Percentiles rank a stretch among this genome's conserved stretches.
These are phyloP conservation scores for Parasteatoda tepidariorum DNA, from an alignment of 1,140 invertebrate genomes.

Conservation along the genomic window DNA sequence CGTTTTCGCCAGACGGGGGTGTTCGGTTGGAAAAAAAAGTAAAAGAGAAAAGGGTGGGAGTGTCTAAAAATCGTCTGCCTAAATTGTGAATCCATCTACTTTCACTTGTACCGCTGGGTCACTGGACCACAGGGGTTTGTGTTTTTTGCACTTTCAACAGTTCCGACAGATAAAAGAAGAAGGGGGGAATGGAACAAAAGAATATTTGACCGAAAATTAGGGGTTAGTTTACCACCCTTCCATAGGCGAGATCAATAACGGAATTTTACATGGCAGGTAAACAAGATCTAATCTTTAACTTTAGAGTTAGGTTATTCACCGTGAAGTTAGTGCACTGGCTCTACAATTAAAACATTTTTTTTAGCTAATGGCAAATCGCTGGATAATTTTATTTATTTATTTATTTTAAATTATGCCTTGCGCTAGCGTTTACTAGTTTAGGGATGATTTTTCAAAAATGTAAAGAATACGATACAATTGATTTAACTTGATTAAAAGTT, in stretches of 20 bases:
- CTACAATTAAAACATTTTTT: too few relatives aligned
- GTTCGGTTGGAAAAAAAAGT: not conserved
- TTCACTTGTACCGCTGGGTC: not conserved
- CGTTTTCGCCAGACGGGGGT: constrained; percentile 9
- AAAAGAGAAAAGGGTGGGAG: constrained; percentile 29
- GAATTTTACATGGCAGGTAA: not conserved
- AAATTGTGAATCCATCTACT: not conserved
- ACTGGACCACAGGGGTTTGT: not conserved
- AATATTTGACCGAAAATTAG: not conserved
- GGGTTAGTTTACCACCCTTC: not conserved
- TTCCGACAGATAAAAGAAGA: not conserved
- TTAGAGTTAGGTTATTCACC: not conserved
- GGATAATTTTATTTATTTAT: too few relatives aligned
- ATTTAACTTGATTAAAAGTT: too few relatives aligned
- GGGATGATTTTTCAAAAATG: too few relatives aligned
- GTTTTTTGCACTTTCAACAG: not conserved
- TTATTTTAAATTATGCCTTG: too few relatives aligned
- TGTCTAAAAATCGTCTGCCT: constrained; percentile 1
- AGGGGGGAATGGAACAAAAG: not conserved
- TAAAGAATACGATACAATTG: too few relatives aligned
- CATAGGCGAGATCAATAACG: not conserved
- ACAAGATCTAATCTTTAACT: not conserved
- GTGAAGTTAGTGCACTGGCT: too few relatives aligned
- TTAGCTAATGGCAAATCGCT: too few relatives aligned
- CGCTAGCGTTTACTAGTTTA: too few relatives aligned